A percentile compares a stretch with the other conserved stretches of the same genome.
Evolutionary conservation across 1,140 invertebrate genomes (phyloP).

Genomic region (Euura lappo): DNA sequence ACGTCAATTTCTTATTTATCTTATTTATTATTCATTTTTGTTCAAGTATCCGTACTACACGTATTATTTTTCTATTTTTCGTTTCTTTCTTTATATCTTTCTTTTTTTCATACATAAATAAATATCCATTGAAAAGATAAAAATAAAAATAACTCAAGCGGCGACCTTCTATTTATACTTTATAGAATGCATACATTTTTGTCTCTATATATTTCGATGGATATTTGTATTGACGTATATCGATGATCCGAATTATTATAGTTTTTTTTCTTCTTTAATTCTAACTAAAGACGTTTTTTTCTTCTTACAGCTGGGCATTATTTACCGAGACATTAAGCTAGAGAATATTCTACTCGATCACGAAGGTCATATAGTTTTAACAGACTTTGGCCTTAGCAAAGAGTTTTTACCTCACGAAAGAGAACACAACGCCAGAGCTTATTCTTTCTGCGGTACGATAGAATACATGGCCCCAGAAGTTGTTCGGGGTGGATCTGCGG

Average conservation of each 20-base stretch:
- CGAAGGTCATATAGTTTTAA: slow-evolving; percentile 89
- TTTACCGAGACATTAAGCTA: slow-evolving; percentile 95
- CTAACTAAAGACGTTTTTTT: slow-evolving; percentile 6
- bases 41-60: not conserved
- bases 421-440: slow-evolving; percentile 71
- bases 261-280: slow-evolving; percentile 24
- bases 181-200: not conserved
- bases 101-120: not conserved
- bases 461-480: slow-evolving; percentile 97
- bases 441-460: slow-evolving; percentile 97
- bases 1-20: not conserved
- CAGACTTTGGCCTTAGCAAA: slow-evolving; percentile 92
- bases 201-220: not conserved
- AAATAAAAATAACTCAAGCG: slow-evolving; percentile 1
- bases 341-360: slow-evolving; percentile 91
- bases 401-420: slow-evolving; percentile 77
- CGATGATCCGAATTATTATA: not conserved
- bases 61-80: not conserved
- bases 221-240: not conserved
- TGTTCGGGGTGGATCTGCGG: slow-evolving; percentile 78
- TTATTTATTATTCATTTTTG: not conserved
- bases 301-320: slow-evolving; percentile 82
- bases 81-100: not conserved
- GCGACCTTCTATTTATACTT: slow-evolving; percentile 21
- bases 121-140: slow-evolving; percentile 14